Base-by-base conservation (phyloP, 2,888 invertebrate species). In the Hirtodrosophila duncani region DNA sequence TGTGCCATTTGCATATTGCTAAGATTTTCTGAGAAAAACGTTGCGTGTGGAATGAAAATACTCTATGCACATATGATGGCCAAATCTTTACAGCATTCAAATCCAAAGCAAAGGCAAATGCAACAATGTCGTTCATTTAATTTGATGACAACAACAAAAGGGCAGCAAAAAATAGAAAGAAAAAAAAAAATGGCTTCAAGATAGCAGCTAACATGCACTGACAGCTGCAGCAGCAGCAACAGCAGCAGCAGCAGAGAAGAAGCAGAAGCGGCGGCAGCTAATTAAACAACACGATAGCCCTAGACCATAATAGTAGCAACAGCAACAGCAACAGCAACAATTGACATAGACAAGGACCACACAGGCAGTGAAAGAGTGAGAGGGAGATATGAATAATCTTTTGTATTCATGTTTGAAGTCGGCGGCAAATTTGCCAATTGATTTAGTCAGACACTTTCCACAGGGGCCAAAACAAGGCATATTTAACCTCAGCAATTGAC, bases 391-490 rank as follows among this genome's bases (percentile, higher is more conserved):
- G 27, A 56, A 56, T 56, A 48, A 56, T 56, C 51, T 45, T 41
- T 48, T 14, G 20, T 42, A 29, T 23, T 24, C 30, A 26, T 55
- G 58, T 65, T 81, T 75, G 65, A 69, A 48, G 71, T 66, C 38
- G 48, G 75, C 75, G 66, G 51, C 77, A 63, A 56, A n/a, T n/a
- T 49, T 56, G 65, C 53, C 72, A 75, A 79, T 75, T 75, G 79
- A 75, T 75, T n/a, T 75, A 69, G 49, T 55, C 65, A 72, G 79
- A 74, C 75, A 72, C 75, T 79, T 61, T 61, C 49, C 42, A 60
- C 58, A 55, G 53, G 52, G 49, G n/a, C n/a, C 46, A 7, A 43
- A 14, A 17, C 23, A 23, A 26, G 33, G 31, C 33, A 57, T 33
- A 41, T 26, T 57, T 57, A 48, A 57, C 57, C 57, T 38, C 7